phyloP scores from a whole-genome alignment of 2,888 invertebrate species.

The Balanococcus diminutus region DNA sequence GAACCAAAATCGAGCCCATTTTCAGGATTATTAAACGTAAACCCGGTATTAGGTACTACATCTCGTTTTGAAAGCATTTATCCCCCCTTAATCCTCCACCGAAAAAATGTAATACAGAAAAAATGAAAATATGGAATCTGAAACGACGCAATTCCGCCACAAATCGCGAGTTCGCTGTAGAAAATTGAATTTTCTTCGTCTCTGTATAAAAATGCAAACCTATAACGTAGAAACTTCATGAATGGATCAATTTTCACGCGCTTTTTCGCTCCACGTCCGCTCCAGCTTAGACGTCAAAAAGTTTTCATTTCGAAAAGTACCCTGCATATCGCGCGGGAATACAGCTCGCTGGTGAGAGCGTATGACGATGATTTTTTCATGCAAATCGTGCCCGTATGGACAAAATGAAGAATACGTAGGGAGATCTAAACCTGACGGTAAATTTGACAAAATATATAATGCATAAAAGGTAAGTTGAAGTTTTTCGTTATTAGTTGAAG shows the following conservation, averaged over 20 bases:
- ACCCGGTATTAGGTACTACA: neutral
- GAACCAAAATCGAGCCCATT: too few species aligned
- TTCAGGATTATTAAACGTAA: neutral
- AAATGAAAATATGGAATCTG: neutral
- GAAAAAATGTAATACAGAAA: neutral
- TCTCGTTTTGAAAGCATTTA: neutral
- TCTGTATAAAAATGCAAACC: neutral
- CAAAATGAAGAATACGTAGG: neutral
- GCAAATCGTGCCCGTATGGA: neutral
- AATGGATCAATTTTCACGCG: neutral
- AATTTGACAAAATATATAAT: neutral
- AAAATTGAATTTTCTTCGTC: slow-evolving; percentile 10
- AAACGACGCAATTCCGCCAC: neutral
- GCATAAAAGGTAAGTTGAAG: neutral
- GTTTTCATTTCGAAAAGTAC: neutral
- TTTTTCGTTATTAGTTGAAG: neutral
- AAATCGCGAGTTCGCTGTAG: neutral
- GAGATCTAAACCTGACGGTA: neutral
- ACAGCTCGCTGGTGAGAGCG: neutral
- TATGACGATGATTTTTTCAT: neutral
- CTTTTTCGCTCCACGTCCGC: neutral
- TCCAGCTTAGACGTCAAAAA: neutral
- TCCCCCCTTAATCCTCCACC: too few species aligned
- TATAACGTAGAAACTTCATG: slow-evolving; percentile 15
- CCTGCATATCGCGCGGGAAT: neutral